Evolutionary conservation across 2,888 invertebrate genomes (phyloP).

Genomic region (Leucophenga montana): DNA sequence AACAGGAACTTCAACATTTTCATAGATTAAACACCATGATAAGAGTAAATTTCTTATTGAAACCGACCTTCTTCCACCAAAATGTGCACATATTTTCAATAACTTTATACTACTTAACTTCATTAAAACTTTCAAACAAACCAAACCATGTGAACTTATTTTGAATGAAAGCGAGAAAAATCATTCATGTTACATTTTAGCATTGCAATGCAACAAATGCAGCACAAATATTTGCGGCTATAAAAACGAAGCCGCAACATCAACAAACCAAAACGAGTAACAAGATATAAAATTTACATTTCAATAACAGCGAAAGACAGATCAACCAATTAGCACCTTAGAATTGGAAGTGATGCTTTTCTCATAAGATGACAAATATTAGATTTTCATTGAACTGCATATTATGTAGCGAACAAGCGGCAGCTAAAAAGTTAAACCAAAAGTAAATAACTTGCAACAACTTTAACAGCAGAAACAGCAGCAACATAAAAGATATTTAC

Average conservation of each 20-base stretch:
- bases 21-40: too few species aligned
- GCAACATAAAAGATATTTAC: conserved; percentile 8
- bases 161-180: conserved; percentile 1
- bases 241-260: conserved; percentile 11
- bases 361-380: conserved; percentile 22
- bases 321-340: conserved; percentile 19
- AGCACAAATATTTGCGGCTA: conserved; percentile 17
- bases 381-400: conserved; percentile 24
- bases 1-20: too few species aligned
- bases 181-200: not conserved
- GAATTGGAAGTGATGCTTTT: conserved; percentile 18
- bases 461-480: not conserved
- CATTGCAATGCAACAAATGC: conserved; percentile 8
- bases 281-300: conserved; percentile 1
- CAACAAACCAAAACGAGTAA: not conserved
- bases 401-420: conserved; percentile 8
- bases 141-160: conserved; percentile 6
- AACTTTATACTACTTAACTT: not conserved
- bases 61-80: too few species aligned
- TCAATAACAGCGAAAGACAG: conserved; percentile 2
- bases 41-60: too few species aligned
- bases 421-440: conserved; percentile 18
- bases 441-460: conserved; percentile 22
- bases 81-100: too few species aligned
- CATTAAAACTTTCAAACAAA: not conserved